These are phyloP conservation scores for Reticulitermes speratus DNA, from an alignment of 1,140 invertebrate genomes.

Conservation along the genomic window DNA sequence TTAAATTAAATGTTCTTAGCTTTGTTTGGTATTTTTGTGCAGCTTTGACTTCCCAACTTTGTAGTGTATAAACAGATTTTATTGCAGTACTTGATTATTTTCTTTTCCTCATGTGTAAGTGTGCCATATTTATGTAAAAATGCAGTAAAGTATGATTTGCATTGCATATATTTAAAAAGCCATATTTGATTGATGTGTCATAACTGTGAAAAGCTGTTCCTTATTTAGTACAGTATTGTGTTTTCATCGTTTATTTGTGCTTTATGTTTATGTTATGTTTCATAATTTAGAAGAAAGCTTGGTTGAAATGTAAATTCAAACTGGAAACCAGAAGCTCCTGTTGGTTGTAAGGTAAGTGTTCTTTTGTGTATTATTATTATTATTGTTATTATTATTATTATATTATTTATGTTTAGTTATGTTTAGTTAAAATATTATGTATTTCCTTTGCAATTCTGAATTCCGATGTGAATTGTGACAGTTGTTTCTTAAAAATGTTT, in stretches of 20 bases:
- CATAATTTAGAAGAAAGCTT: slow-evolving; percentile 4
- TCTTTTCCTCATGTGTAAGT: background rate
- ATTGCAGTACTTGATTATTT: background rate
- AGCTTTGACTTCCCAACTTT: too few species aligned
- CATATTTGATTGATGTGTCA: slow-evolving; percentile 3
- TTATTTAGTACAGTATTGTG: background rate
- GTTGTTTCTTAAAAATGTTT: background rate
- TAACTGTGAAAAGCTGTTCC: background rate
- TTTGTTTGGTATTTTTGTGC: too few species aligned
- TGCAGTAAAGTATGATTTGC: background rate
- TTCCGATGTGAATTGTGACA: background rate
- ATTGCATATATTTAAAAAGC: background rate
- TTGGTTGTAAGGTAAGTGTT: background rate
- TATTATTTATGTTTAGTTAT: background rate
- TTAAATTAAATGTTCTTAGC: too few species aligned
- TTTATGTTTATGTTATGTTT: background rate
- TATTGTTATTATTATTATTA: slow-evolving; percentile 1
- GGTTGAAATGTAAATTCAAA: slow-evolving; percentile 8
- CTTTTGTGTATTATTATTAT: slow-evolving; percentile 1
- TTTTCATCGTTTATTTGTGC: background rate
- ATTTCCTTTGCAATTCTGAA: background rate
- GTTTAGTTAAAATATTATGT: background rate
- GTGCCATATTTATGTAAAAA: background rate
- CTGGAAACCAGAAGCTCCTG: slow-evolving; percentile 12
- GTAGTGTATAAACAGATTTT: too few species aligned